Percentiles rank a stretch among this genome's conserved stretches.
These are phyloP conservation scores for Oxyteleia sp. DNA, from an alignment of 2,888 invertebrate genomes.

Conservation along the genomic window DNA sequence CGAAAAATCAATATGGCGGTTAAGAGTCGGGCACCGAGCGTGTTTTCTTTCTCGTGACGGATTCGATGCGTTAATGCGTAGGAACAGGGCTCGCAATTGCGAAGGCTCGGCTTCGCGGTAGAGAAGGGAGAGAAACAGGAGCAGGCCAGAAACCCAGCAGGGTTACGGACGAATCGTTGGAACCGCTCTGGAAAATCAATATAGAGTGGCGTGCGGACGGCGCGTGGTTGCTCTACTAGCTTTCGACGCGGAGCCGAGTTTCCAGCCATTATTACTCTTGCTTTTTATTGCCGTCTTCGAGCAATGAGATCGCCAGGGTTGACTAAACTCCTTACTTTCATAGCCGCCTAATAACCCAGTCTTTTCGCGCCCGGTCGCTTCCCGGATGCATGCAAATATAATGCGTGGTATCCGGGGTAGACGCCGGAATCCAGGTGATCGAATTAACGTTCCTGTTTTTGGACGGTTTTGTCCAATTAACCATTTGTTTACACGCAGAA, in stretches of 20 bases:
- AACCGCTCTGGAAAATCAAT: slow-evolving; percentile 81
- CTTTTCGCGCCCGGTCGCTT: slow-evolving; percentile 11
- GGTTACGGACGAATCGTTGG: slow-evolving; percentile 79
- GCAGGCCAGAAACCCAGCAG: slow-evolving; percentile 75
- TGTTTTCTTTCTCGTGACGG: slow-evolving; percentile 61
- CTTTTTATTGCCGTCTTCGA: slow-evolving; percentile 58
- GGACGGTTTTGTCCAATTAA: too few relatives aligned
- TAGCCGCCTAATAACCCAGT: slow-evolving; percentile 43
- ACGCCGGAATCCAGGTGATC: not conserved
- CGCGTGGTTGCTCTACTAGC: slow-evolving; percentile 76
- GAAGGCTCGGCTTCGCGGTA: slow-evolving; percentile 60
- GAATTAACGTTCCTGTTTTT: not conserved
- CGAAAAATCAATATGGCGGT: slow-evolving; percentile 70
- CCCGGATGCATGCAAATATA: not conserved
- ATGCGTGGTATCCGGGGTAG: not conserved
- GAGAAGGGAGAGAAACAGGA: slow-evolving; percentile 69
- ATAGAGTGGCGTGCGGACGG: slow-evolving; percentile 78
- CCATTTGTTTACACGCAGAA: too few relatives aligned
- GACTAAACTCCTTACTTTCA: slow-evolving; percentile 57
- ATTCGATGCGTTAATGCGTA: slow-evolving; percentile 72
- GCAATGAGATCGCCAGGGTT: slow-evolving; percentile 33
- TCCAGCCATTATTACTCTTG: slow-evolving; percentile 73
- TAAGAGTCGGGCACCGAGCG: slow-evolving; percentile 33
- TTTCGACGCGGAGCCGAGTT: slow-evolving; percentile 75
- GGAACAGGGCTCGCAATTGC: slow-evolving; percentile 68